Conservation (phyloP, 2,888 invertebrate species). For the Drosophila tanythrix region DNA sequence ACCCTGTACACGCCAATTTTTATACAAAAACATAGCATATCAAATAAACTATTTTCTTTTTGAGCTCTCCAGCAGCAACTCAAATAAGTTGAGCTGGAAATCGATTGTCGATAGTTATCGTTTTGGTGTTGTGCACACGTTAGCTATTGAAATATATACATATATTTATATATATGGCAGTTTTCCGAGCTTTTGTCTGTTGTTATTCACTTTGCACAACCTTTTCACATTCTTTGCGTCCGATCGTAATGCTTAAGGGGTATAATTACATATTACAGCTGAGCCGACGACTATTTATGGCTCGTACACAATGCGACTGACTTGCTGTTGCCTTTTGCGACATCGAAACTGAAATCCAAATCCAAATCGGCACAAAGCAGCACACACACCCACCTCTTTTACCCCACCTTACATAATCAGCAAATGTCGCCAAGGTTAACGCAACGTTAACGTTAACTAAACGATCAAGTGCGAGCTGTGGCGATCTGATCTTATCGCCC, state of each 20-base stretch:
- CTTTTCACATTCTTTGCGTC: not conserved
- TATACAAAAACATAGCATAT: not conserved
- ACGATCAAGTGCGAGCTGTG: constrained; percentile 46
- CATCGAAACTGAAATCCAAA: constrained; percentile 28
- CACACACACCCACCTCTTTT: constrained; percentile 5
- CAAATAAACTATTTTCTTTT: not conserved
- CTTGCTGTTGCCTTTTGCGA: constrained; percentile 42
- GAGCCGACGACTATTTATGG: constrained; percentile 40
- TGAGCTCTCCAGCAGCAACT: not conserved
- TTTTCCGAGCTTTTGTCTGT: not conserved
- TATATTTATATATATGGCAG: too few relatives aligned
- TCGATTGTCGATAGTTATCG: not conserved
- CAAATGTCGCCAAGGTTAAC: constrained; percentile 45
- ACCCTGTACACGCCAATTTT: not conserved
- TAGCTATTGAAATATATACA: too few relatives aligned
- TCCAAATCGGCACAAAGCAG: constrained; percentile 11
- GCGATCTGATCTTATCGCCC: constrained; percentile 31
- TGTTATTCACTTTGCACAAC: not conserved
- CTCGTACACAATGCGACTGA: constrained; percentile 18
- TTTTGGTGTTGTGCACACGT: not conserved
- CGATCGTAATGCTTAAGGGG: constrained; percentile 2
- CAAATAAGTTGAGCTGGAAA: not conserved
- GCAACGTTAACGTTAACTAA: constrained; percentile 27
- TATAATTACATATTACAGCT: constrained; percentile 23
- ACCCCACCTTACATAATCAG: constrained; percentile 48